phyloP scores from a whole-genome alignment of 37 sponge, comb jelly and placozoan genomes.

The Aplysina aerophoba region DNA sequence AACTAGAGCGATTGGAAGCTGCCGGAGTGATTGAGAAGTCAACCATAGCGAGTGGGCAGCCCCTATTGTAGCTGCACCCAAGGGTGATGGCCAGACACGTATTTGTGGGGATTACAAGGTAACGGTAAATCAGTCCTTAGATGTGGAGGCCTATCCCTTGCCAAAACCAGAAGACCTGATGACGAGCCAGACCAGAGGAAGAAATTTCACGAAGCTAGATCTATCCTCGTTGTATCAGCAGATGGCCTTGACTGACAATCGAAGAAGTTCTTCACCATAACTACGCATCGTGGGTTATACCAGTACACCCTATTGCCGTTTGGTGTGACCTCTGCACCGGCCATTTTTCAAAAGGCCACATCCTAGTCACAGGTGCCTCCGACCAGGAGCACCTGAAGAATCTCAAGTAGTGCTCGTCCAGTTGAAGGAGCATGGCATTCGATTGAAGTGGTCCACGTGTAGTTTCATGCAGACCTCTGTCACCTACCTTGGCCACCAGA shows the following conservation, averaged over 20 bases:
- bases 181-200: not conserved
- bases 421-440: not conserved
- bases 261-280: not conserved
- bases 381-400: constrained; percentile 38
- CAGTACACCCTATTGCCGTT: constrained; percentile 35
- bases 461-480: constrained; percentile 13
- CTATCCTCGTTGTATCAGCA: not conserved
- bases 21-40: not conserved
- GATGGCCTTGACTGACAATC: no score
- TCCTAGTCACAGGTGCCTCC: constrained; percentile 25
- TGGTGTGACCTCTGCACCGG: constrained; percentile 44
- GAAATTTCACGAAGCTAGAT: not conserved
- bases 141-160: not conserved
- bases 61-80: not conserved
- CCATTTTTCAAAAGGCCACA: constrained; percentile 35
- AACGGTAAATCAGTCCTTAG: not conserved
- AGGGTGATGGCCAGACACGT: no score
- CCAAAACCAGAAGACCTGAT: not conserved
- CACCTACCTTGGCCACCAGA: constrained; percentile 39
- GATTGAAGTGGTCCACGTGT: constrained; percentile 29
- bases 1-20: not conserved
- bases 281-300: no score
- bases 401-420: constrained; percentile 23
- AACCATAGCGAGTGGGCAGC: not conserved
- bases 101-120: not conserved